Conservation (phyloP, 2,113 vertebrate species). For the Sylvia atricapilla region DNA sequence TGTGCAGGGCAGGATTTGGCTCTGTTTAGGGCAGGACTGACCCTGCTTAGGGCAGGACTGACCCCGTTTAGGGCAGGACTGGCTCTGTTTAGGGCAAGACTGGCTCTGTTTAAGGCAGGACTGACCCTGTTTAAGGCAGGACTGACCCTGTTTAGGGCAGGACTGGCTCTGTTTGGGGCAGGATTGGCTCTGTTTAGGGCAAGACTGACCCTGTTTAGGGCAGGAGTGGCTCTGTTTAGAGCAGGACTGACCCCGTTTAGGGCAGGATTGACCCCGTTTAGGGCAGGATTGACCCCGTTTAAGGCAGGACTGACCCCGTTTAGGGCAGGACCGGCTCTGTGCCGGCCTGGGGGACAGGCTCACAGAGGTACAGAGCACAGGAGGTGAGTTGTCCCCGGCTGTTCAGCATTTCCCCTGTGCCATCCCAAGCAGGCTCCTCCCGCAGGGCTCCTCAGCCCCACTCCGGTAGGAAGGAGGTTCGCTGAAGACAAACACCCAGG, state of each 20-base stretch:
- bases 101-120: no score
- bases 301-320: no score
- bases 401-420: not conserved
- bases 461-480: not conserved
- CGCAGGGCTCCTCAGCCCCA: fast-evolving
- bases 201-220: no score
- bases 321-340: not conserved
- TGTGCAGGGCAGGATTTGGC: no score
- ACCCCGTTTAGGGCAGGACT: no score
- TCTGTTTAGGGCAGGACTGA: no score
- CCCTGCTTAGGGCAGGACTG: not conserved
- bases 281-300: no score
- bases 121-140: no score
- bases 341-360: fast-evolving
- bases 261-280: no score
- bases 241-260: no score
- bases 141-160: not conserved
- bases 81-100: no score
- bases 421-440: not conserved
- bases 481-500: fast-evolving
- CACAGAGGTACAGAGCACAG: fast-evolving
- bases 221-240: not conserved
- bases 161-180: not conserved
- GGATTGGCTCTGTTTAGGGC: not conserved
- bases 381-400: not conserved